Evolutionary conservation across 2,888 invertebrate species (phyloP).

Genomic region (Pseudolycoriella hygida): DNA sequence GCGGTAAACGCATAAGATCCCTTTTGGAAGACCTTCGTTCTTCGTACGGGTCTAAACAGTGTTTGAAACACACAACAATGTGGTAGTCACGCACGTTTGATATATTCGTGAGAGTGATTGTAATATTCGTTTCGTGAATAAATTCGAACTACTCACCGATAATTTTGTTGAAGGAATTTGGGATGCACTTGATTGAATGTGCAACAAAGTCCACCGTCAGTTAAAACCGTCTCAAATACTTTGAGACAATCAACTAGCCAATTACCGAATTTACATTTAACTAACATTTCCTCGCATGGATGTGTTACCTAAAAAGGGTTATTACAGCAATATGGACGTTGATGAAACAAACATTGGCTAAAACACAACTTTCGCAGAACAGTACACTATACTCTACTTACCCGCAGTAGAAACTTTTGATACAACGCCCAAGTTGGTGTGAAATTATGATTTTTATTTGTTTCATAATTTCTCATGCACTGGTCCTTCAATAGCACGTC

Average conservation of each 20-base stretch:
- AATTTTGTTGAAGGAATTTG: conserved; percentile 48
- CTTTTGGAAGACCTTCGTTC: too few relatives aligned
- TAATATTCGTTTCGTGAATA: conserved; percentile 41
- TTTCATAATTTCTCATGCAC: conserved; percentile 16
- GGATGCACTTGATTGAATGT: conserved; percentile 63
- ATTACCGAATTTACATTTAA: conserved; percentile 49
- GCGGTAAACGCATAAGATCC: too few relatives aligned
- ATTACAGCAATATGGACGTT: background rate
- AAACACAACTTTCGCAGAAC: too few relatives aligned
- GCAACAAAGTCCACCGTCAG: conserved; percentile 74
- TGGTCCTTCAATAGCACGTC: conserved; percentile 21
- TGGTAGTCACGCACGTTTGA: too few relatives aligned
- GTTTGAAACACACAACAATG: too few relatives aligned
- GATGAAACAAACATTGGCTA: too few relatives aligned
- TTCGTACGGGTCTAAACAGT: too few relatives aligned
- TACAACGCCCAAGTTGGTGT: conserved; percentile 40
- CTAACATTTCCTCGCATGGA: conserved; percentile 55
- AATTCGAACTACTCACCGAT: conserved; percentile 42
- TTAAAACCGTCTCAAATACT: conserved; percentile 56
- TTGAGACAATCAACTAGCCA: conserved; percentile 40
- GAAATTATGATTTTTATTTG: conserved; percentile 6
- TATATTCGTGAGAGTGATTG: too few relatives aligned
- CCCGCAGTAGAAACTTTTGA: conserved; percentile 24
- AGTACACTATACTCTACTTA: too few relatives aligned
- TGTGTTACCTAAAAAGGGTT: conserved; percentile 34